Percentiles rank a stretch among this genome's conserved stretches.
Evolutionary conservation across 2,113 vertebrate genomes (phyloP).

Genomic region (Caretta caretta): DNA sequence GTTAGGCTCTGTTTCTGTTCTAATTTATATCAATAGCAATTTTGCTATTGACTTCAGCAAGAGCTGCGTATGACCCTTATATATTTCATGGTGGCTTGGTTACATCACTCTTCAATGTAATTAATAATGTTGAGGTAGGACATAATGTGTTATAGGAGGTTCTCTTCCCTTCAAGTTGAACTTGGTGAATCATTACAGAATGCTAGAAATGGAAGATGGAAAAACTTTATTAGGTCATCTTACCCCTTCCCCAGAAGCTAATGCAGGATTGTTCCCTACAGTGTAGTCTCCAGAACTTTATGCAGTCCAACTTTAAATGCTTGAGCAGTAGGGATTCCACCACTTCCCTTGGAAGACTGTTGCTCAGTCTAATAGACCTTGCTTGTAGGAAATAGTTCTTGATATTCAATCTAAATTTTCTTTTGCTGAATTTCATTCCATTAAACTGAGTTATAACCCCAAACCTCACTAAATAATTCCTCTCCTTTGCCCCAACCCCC

Average conservation of each 20-base stretch:
- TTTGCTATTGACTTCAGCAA: not conserved
- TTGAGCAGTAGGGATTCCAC: not conserved
- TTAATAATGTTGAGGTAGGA: not conserved
- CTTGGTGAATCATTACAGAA: not conserved
- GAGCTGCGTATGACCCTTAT: no score
- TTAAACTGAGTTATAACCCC: conserved; percentile 30
- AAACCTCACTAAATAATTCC: conserved; percentile 36
- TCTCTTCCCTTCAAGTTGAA: not conserved
- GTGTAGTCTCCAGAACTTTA: not conserved
- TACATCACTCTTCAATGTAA: not conserved
- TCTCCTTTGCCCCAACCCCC: conserved; percentile 31
- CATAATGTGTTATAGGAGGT: not conserved
- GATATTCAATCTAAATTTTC: conserved; percentile 50
- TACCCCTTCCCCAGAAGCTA: not conserved
- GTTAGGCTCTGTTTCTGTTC: accelerated
- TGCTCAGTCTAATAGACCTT: not conserved
- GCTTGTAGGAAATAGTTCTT: conserved; percentile 22
- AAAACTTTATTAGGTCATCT: not conserved
- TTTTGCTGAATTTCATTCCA: not conserved
- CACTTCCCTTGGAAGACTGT: not conserved
- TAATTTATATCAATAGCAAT: not conserved
- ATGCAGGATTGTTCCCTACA: not conserved
- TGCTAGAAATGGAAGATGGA: not conserved
- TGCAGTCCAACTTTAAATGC: conserved; percentile 13
- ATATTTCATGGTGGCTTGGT: not conserved